Conservation (phyloP, 2,797 vertebrate species). For the Sternotherus odoratus region DNA sequence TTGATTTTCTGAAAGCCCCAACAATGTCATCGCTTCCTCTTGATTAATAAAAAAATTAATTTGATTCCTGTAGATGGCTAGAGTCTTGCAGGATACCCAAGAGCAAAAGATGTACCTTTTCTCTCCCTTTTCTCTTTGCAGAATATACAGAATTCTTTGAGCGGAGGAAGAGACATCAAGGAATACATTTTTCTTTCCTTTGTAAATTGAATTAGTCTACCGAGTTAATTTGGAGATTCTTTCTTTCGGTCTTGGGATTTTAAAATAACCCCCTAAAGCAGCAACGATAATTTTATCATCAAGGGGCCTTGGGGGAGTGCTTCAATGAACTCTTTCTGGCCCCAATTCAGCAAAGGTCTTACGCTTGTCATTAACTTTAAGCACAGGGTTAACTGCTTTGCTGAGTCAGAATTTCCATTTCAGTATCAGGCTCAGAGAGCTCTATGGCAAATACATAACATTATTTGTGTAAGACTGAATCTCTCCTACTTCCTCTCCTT, state of each 20-base stretch:
- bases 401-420: not conserved
- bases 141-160: not conserved
- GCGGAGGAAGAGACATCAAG: not conserved
- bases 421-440: not conserved
- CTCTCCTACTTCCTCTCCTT: not conserved
- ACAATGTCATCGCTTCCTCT: not conserved
- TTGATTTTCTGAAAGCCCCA: not conserved
- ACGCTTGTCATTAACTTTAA: not conserved
- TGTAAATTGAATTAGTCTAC: not conserved
- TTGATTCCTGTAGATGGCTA: not conserved
- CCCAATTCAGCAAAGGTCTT: not conserved
- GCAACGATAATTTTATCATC: not conserved
- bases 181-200: not conserved
- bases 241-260: not conserved
- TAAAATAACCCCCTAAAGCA: not conserved
- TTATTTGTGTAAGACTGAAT: not conserved
- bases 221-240: not conserved
- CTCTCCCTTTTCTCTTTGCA: not conserved
- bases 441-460: constrained; percentile 6
- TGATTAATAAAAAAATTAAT: not conserved
- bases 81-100: not conserved
- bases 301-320: not conserved
- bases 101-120: not conserved
- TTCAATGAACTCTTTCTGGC: not conserved
- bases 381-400: not conserved